Base-by-base conservation (phyloP, 1,140 invertebrate species). In the Aphelinus atriplicis region DNA sequence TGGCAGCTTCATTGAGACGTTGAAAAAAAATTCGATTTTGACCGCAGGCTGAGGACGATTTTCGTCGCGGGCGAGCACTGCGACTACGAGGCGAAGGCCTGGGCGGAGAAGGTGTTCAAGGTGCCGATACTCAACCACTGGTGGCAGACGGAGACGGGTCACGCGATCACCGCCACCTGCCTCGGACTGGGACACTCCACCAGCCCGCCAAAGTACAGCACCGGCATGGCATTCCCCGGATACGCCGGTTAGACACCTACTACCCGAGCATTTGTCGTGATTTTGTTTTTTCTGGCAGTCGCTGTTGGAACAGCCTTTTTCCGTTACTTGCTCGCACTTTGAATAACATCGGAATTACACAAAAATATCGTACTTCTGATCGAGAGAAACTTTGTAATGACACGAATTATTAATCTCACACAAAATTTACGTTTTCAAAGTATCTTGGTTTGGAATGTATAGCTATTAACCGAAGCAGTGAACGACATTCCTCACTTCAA, bases 81-180 rank as follows among this genome's bases (percentile, higher is more conserved):
- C 84, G 97, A 98, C 83, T 92, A 94, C 72, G 95, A 97, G 82
- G 96, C 96, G 0, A 94, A 96, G 90, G 79, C 88, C 3, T 98
- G 96, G 96, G 93, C 94, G 1, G 92, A 95, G 84, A 91, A 91
- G 69, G 89, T 90, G 7, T 95, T 98, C 80, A 90, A 93, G 76
- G 94, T 95, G 1, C 95, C 96, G 0, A 91, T 97, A 6, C 82
- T 97, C 42, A 97, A 98, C 85, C 94, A 98, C 83, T 98, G 96
- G 96, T 98, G 97, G 96, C 97, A 98, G 88, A 97, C 95, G 3
- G 96, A 98, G 88, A 96, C 95, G 0, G 96, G 96, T 0, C 96
- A 96, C 76, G 91, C 96, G 0, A 95, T 98, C 9, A 96, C 96
- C 0, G 93, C 95, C 0, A 92, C 92, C 0, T 96, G 94, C 85